Evolutionary conservation across 2,797 vertebrate species (phyloP).

Genomic region (Selene dorsalis): DNA sequence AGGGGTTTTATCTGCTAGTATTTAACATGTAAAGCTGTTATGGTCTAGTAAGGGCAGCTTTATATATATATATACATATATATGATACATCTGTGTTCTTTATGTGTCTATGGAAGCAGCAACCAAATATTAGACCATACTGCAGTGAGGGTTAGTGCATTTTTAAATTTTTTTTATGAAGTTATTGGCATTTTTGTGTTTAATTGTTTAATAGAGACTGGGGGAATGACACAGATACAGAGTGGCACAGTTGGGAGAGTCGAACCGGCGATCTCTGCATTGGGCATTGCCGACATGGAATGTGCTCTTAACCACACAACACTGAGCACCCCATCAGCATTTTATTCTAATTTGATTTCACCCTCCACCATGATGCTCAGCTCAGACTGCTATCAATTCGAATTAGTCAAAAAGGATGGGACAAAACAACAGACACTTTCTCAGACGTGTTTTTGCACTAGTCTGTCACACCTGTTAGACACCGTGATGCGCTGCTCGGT

Average conservation of each 20-base stretch:
- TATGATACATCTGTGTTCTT: conserved; percentile 3
- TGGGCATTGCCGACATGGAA: too few relatives aligned
- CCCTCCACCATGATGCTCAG: background rate
- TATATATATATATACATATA: too few relatives aligned
- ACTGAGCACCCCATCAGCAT: background rate
- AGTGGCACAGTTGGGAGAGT: too few relatives aligned
- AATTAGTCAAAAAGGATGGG: conserved; percentile 32
- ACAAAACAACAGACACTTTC: conserved; percentile 31
- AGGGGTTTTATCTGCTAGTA: background rate
- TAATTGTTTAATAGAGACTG: too few relatives aligned
- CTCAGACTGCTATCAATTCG: conserved; percentile 9
- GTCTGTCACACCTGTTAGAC: conserved; percentile 22
- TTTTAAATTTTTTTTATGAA: too few relatives aligned
- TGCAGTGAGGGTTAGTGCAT: background rate
- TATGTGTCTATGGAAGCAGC: background rate
- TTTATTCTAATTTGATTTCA: conserved; percentile 35
- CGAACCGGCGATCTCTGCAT: too few relatives aligned
- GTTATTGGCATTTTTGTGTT: too few relatives aligned
- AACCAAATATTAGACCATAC: background rate
- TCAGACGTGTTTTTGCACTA: conserved; percentile 7
- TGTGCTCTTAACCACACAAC: too few relatives aligned
- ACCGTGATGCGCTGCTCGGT: conserved; percentile 19
- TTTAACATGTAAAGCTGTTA: background rate
- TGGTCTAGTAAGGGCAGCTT: background rate
- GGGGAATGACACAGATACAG: too few relatives aligned